A percentile compares a stretch with the other conserved stretches of the same genome.
Conservation (phyloP, 1,140 invertebrate species). For the Zaprionus capensis region DNA sequence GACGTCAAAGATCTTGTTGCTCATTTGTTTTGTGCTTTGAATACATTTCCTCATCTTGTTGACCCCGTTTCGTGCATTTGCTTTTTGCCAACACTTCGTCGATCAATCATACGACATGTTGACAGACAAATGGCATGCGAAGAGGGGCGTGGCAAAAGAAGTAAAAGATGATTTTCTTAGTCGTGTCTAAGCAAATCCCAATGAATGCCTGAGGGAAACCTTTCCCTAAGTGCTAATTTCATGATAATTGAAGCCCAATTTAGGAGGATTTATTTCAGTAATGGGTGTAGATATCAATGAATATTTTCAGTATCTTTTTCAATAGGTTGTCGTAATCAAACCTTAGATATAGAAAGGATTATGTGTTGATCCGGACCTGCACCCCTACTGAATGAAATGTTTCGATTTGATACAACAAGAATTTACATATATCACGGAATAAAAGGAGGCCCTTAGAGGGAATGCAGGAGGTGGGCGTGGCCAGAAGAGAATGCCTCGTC, state of each 20-base stretch:
- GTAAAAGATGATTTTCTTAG: neutral
- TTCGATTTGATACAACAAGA: neutral
- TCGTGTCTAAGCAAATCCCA: neutral
- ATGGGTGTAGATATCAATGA: too few relatives aligned
- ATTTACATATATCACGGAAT: neutral
- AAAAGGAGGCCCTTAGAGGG: neutral
- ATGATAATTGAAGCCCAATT: neutral
- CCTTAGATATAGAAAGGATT: neutral
- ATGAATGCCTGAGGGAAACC: neutral
- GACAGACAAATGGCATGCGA: neutral
- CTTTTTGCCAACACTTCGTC: neutral
- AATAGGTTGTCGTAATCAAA: neutral
- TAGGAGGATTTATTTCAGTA: too few relatives aligned
- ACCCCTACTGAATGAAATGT: neutral
- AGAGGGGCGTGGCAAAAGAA: neutral
- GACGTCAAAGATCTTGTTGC: slow-evolving; percentile 1
- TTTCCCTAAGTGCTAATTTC: neutral
- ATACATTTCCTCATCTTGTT: slow-evolving; percentile 21
- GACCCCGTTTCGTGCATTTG: neutral
- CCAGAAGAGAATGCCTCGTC: neutral
- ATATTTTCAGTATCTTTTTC: neutral
- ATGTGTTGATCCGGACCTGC: neutral
- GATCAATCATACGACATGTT: slow-evolving; percentile 31
- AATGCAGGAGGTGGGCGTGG: neutral
- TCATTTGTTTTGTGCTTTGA: slow-evolving; percentile 1